Conservation (phyloP, 2,797 vertebrate species). For the Pogoniulus pusillus region DNA sequence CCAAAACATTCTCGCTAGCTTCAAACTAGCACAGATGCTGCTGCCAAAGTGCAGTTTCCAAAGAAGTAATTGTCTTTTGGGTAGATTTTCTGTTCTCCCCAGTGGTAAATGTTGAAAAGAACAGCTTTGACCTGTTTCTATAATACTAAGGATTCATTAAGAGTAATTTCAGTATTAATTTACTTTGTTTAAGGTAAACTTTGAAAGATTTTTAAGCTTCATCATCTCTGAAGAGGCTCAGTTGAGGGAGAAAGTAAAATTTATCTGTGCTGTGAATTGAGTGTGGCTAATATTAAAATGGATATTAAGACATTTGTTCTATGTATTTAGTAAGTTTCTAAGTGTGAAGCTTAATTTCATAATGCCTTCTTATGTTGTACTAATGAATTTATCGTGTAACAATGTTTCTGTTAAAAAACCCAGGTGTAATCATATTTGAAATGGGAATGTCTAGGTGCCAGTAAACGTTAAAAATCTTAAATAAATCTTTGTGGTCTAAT, state of each 20-base stretch:
- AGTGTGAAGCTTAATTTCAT: neutral
- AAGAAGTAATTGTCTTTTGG: neutral
- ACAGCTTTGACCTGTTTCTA: neutral
- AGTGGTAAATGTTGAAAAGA: neutral
- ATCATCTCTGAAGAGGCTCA: neutral
- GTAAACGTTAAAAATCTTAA: neutral
- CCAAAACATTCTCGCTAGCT: no score
- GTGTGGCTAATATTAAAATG: neutral
- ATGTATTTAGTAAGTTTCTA: neutral
- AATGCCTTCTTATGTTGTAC: neutral
- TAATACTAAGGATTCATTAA: neutral
- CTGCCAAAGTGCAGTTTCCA: slow-evolving; percentile 2
- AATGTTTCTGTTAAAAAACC: neutral
- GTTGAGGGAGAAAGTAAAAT: neutral
- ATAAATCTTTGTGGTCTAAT: neutral
- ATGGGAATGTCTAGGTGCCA: neutral
- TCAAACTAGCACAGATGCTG: no score
- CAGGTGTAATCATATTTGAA: neutral
- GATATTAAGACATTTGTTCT: neutral
- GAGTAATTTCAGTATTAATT: slow-evolving; percentile 21
- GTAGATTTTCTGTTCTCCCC: neutral
- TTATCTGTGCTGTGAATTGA: neutral
- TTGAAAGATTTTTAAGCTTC: neutral
- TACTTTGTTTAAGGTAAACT: neutral
- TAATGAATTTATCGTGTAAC: neutral